phyloP scores from a whole-genome alignment of 2,888 invertebrate species.

The Dioctria rufipes region DNA sequence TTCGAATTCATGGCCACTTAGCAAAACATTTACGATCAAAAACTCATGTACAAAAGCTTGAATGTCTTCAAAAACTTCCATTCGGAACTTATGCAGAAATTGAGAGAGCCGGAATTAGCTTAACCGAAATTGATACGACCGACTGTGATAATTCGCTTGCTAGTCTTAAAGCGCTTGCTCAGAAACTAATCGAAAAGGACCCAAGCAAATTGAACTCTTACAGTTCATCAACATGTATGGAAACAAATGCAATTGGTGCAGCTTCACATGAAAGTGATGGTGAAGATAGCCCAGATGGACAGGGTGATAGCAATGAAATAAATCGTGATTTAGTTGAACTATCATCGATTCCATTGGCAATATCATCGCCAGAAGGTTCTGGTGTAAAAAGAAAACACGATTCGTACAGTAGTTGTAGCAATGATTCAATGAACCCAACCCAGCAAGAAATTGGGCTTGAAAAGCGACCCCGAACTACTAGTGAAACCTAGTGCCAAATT shows the following conservation, averaged over 20 bases:
- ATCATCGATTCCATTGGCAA: neutral
- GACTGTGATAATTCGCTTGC: slow-evolving; percentile 96
- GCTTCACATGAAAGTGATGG: slow-evolving; percentile 57
- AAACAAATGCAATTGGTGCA: slow-evolving; percentile 32
- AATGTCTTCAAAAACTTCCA: slow-evolving; percentile 92
- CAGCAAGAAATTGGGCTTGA: slow-evolving; percentile 30
- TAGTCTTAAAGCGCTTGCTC: slow-evolving; percentile 86
- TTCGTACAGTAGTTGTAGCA: slow-evolving; percentile 55
- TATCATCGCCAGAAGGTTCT: slow-evolving; percentile 14
- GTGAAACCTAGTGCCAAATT: slow-evolving; percentile 60
- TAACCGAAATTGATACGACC: slow-evolving; percentile 96
- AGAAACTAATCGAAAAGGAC: slow-evolving; percentile 86
- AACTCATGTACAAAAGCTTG: slow-evolving; percentile 95
- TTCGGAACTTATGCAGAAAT: slow-evolving; percentile 96
- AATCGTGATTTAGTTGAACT: neutral
- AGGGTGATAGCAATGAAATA: slow-evolving; percentile 17
- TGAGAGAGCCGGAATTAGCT: slow-evolving; percentile 89
- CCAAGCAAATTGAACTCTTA: slow-evolving; percentile 80
- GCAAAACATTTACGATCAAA: slow-evolving; percentile 97
- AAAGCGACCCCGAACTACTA: slow-evolving; percentile 57
- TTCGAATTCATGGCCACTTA: slow-evolving; percentile 96
- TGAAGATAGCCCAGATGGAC: slow-evolving; percentile 56
- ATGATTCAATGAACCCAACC: slow-evolving; percentile 53
- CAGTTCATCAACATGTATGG: slow-evolving; percentile 68
- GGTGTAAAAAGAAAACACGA: slow-evolving; percentile 59